These are phyloP conservation scores for Cacoxenus indagator DNA, from an alignment of 2,888 invertebrate genomes.

Conservation along the genomic window DNA sequence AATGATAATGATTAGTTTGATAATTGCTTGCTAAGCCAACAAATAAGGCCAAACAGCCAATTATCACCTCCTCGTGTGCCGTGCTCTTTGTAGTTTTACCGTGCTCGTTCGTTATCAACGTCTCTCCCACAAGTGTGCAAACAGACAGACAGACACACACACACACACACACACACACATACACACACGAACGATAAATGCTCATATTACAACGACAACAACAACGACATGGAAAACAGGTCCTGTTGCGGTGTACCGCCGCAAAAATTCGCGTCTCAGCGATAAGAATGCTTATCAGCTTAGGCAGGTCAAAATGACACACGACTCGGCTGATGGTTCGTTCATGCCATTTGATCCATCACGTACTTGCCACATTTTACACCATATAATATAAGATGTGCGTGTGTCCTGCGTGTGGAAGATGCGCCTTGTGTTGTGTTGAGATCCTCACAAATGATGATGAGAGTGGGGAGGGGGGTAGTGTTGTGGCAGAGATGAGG, in stretches of 20 bases:
- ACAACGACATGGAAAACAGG: not conserved
- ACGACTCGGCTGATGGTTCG: not conserved
- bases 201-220: not conserved
- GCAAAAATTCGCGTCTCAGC: not conserved
- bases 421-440: too few relatives aligned
- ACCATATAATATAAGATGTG: not conserved
- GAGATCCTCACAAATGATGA: too few relatives aligned
- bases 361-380: not conserved
- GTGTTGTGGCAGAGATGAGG: not conserved
- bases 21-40: slow-evolving; percentile 57
- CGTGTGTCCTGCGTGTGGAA: not conserved
- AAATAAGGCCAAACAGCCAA: slow-evolving; percentile 51
- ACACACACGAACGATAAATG: not conserved
- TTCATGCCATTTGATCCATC: not conserved
- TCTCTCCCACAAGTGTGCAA: slow-evolving; percentile 7
- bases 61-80: slow-evolving; percentile 61
- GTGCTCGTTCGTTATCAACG: not conserved
- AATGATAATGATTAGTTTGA: slow-evolving; percentile 39
- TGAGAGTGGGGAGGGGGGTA: too few relatives aligned
- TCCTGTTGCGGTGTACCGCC: not conserved
- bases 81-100: not conserved
- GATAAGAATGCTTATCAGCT: not conserved
- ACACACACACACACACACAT: too few relatives aligned
- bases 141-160: too few relatives aligned
- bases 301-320: too few relatives aligned